These are phyloP conservation scores for Centropyge bicolor DNA, from an alignment of 2,797 vertebrate genomes.

Conservation along the genomic window DNA sequence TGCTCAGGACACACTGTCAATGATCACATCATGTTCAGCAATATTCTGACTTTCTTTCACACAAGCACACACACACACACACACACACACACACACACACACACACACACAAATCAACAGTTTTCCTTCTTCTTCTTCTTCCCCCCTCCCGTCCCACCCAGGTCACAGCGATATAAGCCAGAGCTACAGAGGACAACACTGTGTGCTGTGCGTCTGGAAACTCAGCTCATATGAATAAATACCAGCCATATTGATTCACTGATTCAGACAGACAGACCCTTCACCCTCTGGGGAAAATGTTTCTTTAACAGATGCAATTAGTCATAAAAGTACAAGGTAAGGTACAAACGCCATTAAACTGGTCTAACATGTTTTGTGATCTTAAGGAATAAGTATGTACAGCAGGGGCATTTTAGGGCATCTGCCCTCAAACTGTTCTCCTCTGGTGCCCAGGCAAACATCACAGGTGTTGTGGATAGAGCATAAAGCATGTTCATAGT, in stretches of 20 bases:
- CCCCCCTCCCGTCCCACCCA: neutral
- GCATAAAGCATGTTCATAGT: constrained; percentile 9
- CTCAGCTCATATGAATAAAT: constrained; percentile 52
- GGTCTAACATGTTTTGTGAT: constrained; percentile 5
- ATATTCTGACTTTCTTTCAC: constrained; percentile 14
- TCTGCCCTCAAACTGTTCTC: neutral
- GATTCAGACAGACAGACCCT: constrained; percentile 21
- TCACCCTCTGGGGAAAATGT: constrained; percentile 13
- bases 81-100: neutral
- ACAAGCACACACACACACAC: neutral
- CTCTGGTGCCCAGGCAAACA: constrained; percentile 5
- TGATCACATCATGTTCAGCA: constrained; percentile 22
- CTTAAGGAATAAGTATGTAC: constrained; percentile 17
- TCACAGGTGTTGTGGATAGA: constrained; percentile 17
- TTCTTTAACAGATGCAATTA: constrained; percentile 14
- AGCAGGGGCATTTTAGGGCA: neutral
- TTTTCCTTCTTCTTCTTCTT: neutral
- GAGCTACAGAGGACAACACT: constrained; percentile 31
- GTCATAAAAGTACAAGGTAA: neutral
- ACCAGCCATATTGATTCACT: constrained; percentile 34
- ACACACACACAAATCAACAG: neutral
- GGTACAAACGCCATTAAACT: constrained; percentile 7
- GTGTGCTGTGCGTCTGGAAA: constrained; percentile 36
- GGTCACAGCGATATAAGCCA: constrained; percentile 55
- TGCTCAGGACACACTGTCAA: constrained; percentile 14